Percentiles rank a stretch among this genome's conserved stretches.
phyloP scores from a whole-genome alignment of 2,888 invertebrate species.

The Zelleria hepariella region DNA sequence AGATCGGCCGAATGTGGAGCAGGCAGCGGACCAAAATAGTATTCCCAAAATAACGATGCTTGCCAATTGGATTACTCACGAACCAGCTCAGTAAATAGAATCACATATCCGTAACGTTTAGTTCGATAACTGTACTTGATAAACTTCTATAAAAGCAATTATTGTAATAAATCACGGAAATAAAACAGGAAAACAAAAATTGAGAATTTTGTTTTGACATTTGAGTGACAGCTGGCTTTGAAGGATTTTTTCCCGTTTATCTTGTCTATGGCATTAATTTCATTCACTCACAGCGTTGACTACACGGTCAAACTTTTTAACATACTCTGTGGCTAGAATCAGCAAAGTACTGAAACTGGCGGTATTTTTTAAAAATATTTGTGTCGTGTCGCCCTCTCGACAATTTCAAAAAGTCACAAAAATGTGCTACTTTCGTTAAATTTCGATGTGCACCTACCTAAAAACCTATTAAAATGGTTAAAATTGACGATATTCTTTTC shows the following conservation, averaged over 20 bases:
- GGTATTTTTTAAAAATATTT: too few species aligned
- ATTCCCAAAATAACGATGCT: slow-evolving; percentile 55
- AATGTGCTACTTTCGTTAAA: not conserved
- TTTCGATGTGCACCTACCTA: not conserved
- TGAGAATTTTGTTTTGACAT: slow-evolving; percentile 60
- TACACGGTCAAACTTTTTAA: too few species aligned
- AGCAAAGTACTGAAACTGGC: too few species aligned
- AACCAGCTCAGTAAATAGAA: not conserved
- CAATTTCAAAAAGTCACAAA: not conserved
- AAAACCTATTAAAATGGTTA: not conserved
- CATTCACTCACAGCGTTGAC: not conserved
- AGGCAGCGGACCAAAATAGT: slow-evolving; percentile 60
- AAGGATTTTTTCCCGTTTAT: slow-evolving; percentile 17
- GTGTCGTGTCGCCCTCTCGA: not conserved
- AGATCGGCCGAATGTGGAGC: slow-evolving; percentile 65
- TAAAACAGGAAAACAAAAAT: slow-evolving; percentile 43
- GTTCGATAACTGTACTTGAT: not conserved
- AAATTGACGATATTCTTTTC: slow-evolving; percentile 35
- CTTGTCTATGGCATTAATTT: slow-evolving; percentile 1
- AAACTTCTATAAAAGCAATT: not conserved
- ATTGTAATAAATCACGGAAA: slow-evolving; percentile 9
- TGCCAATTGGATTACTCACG: slow-evolving; percentile 10
- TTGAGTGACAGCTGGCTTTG: slow-evolving; percentile 19
- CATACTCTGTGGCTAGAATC: not conserved
- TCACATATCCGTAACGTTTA: not conserved